phyloP scores from a whole-genome alignment of 2,888 invertebrate genomes.

The Cephus nigrinus region DNA sequence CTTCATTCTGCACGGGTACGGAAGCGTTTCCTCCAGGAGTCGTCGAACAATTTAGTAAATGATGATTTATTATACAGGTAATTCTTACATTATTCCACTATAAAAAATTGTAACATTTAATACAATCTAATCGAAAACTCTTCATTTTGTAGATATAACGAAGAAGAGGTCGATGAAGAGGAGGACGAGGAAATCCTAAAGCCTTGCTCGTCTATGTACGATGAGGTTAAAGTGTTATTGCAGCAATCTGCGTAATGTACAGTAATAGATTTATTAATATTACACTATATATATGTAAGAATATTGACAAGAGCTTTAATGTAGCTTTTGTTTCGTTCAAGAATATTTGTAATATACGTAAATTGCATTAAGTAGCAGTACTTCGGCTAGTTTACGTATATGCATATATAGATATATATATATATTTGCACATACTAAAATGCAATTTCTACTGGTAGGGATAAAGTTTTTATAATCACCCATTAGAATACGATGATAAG shows the following conservation, averaged over 20 bases:
- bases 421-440: constrained; percentile 16
- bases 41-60: constrained; percentile 40
- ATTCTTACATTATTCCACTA: constrained; percentile 11
- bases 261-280: not conserved
- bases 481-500: constrained; percentile 10
- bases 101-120: not conserved
- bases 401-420: constrained; percentile 25
- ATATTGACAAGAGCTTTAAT: not conserved
- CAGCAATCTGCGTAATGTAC: constrained; percentile 60
- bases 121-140: not conserved
- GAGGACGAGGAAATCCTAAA: constrained; percentile 53
- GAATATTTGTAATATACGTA: not conserved
- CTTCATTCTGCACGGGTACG: constrained; percentile 56
- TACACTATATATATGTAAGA: not conserved
- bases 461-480: constrained; percentile 14
- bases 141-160: constrained; percentile 47
- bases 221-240: constrained; percentile 69
- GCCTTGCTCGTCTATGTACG: constrained; percentile 68
- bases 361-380: not conserved
- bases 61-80: constrained; percentile 58
- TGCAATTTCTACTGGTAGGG: not conserved
- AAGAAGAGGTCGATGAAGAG: constrained; percentile 52
- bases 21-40: constrained; percentile 42
- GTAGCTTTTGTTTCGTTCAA: not conserved
- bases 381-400: not conserved